Evolutionary conservation across 1,140 invertebrate genomes (phyloP), one percentile per base, ranked within the genome.

Genomic region (Bombus cullumanus): DNA sequence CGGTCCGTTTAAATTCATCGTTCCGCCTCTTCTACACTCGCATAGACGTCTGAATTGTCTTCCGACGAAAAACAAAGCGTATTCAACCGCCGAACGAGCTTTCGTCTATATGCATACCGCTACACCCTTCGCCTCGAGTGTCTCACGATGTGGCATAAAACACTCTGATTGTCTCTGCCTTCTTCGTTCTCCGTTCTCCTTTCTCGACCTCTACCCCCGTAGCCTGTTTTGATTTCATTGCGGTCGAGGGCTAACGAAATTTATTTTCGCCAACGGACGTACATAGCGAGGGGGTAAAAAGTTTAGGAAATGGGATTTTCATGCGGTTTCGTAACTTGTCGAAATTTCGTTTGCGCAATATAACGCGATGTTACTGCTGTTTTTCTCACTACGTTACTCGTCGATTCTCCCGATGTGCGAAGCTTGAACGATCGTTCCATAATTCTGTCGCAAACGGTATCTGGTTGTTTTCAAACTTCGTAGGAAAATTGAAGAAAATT

Each of bases 1-100:
- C 22, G 47, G 37, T 41, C 80, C 37, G 80, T 82, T 86, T 86
- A 85, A 73, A 85, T 85, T 74, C 83, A 74, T 66, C 69, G 78
- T 73, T 53, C 71, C 80, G 71, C 71, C 80, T 69, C 68, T 62
- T 73, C 66, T 73, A 80, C 83, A 43, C 66, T 73, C 76, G 69
- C 78, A n/a, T 72, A 89, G 72, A 89, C 77, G 66, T 86, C 87
- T 75, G 85, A 86, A 89, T 89, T 84, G 81, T 87, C 77, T 89
- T 87, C 69, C 76, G 85, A 83, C 68, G 78, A 76, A 80, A 90
- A 89, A 89, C 89, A 89, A 90, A 90, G 81, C 81, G 85, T 74
- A 84, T 89, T 90, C 85, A 89, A 77, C 57, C 72, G 71, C 69
- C 85, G 73, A 86, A 86, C 68, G 59, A 81, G 73, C 62, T 77